Base-by-base conservation (phyloP, 2,888 invertebrate genomes). In the Sialis fuliginosa region DNA sequence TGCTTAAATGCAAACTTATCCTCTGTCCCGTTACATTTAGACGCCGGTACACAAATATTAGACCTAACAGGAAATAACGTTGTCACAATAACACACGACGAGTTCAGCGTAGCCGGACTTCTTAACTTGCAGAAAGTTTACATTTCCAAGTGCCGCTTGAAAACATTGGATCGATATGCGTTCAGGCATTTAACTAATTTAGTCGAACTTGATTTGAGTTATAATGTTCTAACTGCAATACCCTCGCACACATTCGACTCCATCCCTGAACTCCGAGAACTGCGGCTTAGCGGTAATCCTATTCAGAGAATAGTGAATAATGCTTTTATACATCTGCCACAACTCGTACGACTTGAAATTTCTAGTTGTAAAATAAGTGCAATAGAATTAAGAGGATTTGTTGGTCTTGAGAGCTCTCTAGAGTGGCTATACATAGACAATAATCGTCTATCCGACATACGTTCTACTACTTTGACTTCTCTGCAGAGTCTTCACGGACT, bases 61-160 rank as follows among this genome's bases (percentile, higher is more conserved):
- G 83, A 88, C 60, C 69, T 89, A 45, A 77, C 81, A 12, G 79
- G 79, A 51, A 89, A 88, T 63, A 75, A 76, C 50, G 68, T 89
- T 39, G 66, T 69, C 43, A 67, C 66, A 33, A 71, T 89, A 44
- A 75, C 74, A 39, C 75, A 79, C 55, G 82, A 84, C 58, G 79
- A 80, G 48, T 88, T 89, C 60, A 76, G 78, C 45, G 69, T 75
- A 44, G 79, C 81, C 8, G 82, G 83, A 52, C 70, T 89, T 48
- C 69, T 84, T 45, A 87, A 88, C 62, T 71, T 88, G 46, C 88
- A 89, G 63, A 83, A 83, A 56, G 75, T 88, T 32, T 84, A 79
- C 60, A 67, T 88, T 54, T 70, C 79, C 33, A 72, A 76, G 49
- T 88, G 88, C 61, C 72, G 74, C 43, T 66, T 88, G 50, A 75